phyloP scores from a whole-genome alignment of 2,797 vertebrate species.

The Pterois miles region DNA sequence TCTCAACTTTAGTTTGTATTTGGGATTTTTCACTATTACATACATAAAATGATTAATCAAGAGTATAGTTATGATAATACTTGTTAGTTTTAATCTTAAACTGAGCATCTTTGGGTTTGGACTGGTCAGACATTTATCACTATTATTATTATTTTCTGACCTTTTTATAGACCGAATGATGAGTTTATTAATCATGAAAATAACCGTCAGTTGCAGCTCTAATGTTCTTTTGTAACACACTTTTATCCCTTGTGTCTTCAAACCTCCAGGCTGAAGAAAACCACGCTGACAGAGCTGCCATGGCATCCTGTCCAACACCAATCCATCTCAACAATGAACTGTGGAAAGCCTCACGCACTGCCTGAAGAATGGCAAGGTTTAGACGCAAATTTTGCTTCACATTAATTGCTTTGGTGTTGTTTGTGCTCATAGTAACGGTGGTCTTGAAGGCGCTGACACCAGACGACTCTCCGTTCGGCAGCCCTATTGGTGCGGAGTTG shows the following conservation, averaged over 20 bases:
- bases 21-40: not conserved
- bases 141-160: not conserved
- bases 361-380: conserved; percentile 91
- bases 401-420: conserved; percentile 85
- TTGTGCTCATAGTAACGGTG: conserved; percentile 88
- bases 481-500: conserved; percentile 81
- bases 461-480: conserved; percentile 83
- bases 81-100: not conserved
- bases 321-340: conserved; percentile 55
- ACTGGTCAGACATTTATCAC: not conserved
- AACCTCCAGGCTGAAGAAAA: conserved; percentile 35
- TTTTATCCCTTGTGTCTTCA: conserved; percentile 10
- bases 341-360: conserved; percentile 28
- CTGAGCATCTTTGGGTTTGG: not conserved
- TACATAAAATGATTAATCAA: not conserved
- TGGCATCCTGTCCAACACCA: conserved; percentile 11
- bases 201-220: not conserved
- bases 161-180: not conserved
- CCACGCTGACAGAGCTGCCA: not conserved
- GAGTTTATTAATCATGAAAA: not conserved
- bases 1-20: not conserved
- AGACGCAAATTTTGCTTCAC: conserved; percentile 89
- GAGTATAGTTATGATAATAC: not conserved
- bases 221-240: not conserved
- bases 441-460: conserved; percentile 89